Conservation (phyloP, 2,113 vertebrate genomes). For the Atherinomorus stipes region DNA sequence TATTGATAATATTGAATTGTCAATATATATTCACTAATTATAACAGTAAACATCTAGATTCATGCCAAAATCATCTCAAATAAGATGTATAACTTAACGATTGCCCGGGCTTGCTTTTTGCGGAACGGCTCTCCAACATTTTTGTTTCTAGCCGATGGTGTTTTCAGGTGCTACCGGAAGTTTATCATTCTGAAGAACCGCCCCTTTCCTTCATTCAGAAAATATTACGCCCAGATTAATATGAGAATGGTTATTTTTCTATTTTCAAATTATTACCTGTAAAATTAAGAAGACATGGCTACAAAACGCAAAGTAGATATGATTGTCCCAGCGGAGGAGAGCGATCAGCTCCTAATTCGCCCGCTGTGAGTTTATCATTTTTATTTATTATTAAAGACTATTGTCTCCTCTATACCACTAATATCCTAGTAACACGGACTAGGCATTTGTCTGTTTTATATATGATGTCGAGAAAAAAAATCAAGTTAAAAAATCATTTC, state of each 20-base stretch:
- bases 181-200: not conserved
- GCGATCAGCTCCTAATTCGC: constrained; percentile 95
- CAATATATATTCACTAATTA: not conserved
- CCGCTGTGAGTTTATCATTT: constrained; percentile 87
- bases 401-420: too few species aligned
- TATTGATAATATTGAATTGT: rapidly evolving
- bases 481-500: too few species aligned
- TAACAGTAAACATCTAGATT: too few species aligned
- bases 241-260: not conserved
- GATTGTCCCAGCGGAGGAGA: constrained; percentile 92
- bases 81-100: not conserved
- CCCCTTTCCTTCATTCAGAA: constrained; percentile 50
- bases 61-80: not conserved
- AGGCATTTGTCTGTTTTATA: too few species aligned
- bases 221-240: not conserved
- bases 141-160: constrained; percentile 47
- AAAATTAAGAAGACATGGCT: constrained; percentile 80
- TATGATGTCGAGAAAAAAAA: too few species aligned
- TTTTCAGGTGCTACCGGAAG: constrained; percentile 63
- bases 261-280: not conserved
- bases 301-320: constrained; percentile 87
- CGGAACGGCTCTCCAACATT: not conserved
- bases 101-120: too few species aligned
- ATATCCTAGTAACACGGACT: too few species aligned
- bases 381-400: not conserved